These are phyloP conservation scores for Dromius quadrimaculatus DNA, from an alignment of 2,888 invertebrate genomes.

Conservation along the genomic window DNA sequence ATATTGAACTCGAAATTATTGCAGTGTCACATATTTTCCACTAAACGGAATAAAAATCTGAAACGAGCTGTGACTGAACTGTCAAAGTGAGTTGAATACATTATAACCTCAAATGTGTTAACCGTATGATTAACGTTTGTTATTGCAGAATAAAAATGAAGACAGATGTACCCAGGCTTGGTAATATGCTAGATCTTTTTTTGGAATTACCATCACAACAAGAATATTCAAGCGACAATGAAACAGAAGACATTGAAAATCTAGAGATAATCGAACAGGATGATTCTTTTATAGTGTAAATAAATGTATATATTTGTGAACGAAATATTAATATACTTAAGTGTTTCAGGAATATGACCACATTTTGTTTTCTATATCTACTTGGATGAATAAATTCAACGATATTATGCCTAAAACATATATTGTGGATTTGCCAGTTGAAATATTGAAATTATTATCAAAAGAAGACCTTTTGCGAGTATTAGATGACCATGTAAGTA, in stretches of 20 bases:
- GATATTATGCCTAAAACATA: slow-evolving; percentile 59
- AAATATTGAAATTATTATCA: slow-evolving; percentile 58
- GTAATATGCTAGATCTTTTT: too few species aligned
- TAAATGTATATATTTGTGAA: not conserved
- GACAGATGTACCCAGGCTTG: not conserved
- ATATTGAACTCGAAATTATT: too few species aligned
- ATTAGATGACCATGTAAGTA: slow-evolving; percentile 56
- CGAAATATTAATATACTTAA: not conserved
- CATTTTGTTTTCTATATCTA: slow-evolving; percentile 61
- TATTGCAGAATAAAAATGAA: not conserved
- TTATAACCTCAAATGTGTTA: not conserved
- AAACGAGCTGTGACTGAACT: too few species aligned
- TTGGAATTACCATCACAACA: not conserved
- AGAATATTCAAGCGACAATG: not conserved
- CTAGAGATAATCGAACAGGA: not conserved
- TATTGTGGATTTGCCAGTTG: slow-evolving; percentile 60
- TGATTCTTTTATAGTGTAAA: not conserved
- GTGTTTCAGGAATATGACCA: slow-evolving; percentile 61
- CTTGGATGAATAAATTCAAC: slow-evolving; percentile 62
- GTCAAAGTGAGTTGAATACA: not conserved
- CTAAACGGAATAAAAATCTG: too few species aligned
- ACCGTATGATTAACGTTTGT: not conserved
- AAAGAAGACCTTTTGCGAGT: slow-evolving; percentile 55
- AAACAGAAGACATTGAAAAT: not conserved
- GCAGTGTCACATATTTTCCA: too few species aligned